Base-by-base conservation (phyloP, 2,888 invertebrate genomes). In the Thumatha senex region DNA sequence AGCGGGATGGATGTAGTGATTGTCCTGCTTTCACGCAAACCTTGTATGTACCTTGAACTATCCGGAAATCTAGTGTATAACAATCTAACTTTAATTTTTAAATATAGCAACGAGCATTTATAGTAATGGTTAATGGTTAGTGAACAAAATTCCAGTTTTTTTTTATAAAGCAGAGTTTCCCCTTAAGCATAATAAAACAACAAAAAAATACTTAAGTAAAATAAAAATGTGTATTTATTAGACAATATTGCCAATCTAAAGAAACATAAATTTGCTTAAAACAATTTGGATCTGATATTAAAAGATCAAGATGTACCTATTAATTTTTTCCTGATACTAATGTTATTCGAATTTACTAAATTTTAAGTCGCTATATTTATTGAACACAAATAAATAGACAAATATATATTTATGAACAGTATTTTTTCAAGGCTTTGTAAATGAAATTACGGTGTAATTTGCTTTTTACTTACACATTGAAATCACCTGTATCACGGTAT, bases 321-420 rank as follows among this genome's bases (percentile, higher is more conserved):
- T 7, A 46, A 40, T 36, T 13, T 41, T 40, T 15, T 30, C 15
- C 49, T 50, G 31, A 24, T 24, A 47, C 53, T 63, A 69, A 49
- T 58, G 38, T 58, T 67, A 67, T 62, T 71, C 67, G 71, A 73
- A 73, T 73, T 73, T 73, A 73, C 63, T 67, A 67, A 70, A 69
- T 57, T 57, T 61, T 72, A 70, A 67, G 67, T 58, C 54, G 44
- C 51, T 53, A 55, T 67, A 63, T 63, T 63, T 63, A 56, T 56
- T 63, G 57, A 43, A 44, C 45, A 40, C 43, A 53, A 35, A 4
- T 12, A 43, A 42, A 36, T 36, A 13, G 9, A 42, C 38, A 38
- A 10, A 13, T 38, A 52, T 48, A 51, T 56, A 39, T 47, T 47
- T 51, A 44, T 42, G 48, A 47, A 42, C 40, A 41, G 13, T 43